Evolutionary conservation across 2,888 invertebrate species (phyloP).

Genomic region (Linyphia triangularis): DNA sequence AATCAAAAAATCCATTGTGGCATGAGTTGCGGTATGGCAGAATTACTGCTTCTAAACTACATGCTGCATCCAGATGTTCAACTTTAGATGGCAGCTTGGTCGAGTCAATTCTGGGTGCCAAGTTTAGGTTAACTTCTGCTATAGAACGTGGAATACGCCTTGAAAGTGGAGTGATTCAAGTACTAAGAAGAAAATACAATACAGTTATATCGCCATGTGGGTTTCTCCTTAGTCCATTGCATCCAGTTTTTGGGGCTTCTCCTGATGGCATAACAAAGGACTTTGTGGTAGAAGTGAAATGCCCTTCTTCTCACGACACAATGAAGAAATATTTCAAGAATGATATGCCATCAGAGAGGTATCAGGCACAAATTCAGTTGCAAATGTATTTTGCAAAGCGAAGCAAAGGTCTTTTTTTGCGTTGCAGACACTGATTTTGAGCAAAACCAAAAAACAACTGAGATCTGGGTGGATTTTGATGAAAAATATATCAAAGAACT

Average conservation of each 20-base stretch:
- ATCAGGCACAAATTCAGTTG: background rate
- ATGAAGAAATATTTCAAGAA: background rate
- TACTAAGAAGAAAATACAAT: background rate
- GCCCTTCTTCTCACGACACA: background rate
- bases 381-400: background rate
- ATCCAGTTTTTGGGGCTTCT: constrained; percentile 1
- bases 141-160: background rate
- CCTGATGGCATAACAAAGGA: background rate
- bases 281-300: background rate
- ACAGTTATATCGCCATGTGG: background rate
- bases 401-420: background rate
- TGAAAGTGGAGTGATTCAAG: background rate
- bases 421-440: background rate
- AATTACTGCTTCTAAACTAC: constrained; percentile 12
- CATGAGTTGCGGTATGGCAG: background rate
- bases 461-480: background rate
- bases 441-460: background rate
- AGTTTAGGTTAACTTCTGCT: background rate
- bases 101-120: too few relatives aligned
- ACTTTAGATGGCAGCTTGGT: background rate
- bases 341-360: background rate
- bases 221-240: background rate
- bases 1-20: background rate
- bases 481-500: background rate
- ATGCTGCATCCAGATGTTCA: background rate